Percentiles rank a stretch among this genome's conserved stretches.
Evolutionary conservation across 2,113 vertebrate species (phyloP).

Genomic region (Ascaphus truei): DNA sequence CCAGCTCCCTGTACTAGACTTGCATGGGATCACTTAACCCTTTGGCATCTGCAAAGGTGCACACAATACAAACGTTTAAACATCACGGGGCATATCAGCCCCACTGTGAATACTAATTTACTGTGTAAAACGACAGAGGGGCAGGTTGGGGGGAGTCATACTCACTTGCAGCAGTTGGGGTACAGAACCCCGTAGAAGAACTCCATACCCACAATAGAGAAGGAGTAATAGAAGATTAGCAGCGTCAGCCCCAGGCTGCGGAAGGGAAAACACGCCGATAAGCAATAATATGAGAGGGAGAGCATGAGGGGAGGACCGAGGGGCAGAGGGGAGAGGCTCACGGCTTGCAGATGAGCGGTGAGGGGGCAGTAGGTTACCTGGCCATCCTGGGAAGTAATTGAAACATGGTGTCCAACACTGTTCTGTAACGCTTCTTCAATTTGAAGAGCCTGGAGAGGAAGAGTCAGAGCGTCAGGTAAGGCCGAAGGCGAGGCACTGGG

Average conservation of each 20-base stretch:
- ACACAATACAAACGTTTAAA: too few species aligned
- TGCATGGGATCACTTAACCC: too few species aligned
- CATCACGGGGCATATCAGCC: too few species aligned
- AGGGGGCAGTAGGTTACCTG: constrained; percentile 59
- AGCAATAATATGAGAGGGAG: neutral
- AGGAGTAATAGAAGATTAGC: constrained; percentile 96
- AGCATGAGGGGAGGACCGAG: neutral
- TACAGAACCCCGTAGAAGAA: constrained; percentile 87
- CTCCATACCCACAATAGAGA: constrained; percentile 97
- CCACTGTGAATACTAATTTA: too few species aligned
- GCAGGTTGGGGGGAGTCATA: neutral
- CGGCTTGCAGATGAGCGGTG: neutral
- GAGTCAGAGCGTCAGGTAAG: too few species aligned
- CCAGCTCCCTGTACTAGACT: too few species aligned
- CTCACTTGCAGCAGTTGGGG: constrained; percentile 98
- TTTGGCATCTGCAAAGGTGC: too few species aligned
- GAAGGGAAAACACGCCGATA: neutral
- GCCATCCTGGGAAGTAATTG: constrained; percentile 95
- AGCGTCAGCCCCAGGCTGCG: constrained; percentile 86
- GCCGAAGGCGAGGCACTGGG: too few species aligned
- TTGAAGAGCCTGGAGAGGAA: constrained; percentile 80
- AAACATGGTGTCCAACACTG: constrained; percentile 96
- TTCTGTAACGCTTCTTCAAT: constrained; percentile 89
- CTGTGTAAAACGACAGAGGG: neutral
- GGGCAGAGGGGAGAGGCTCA: neutral